Percentiles rank a stretch among this genome's conserved stretches.
These are phyloP conservation scores for Chesias legatella DNA, from an alignment of 2,888 invertebrate species.

Conservation along the genomic window DNA sequence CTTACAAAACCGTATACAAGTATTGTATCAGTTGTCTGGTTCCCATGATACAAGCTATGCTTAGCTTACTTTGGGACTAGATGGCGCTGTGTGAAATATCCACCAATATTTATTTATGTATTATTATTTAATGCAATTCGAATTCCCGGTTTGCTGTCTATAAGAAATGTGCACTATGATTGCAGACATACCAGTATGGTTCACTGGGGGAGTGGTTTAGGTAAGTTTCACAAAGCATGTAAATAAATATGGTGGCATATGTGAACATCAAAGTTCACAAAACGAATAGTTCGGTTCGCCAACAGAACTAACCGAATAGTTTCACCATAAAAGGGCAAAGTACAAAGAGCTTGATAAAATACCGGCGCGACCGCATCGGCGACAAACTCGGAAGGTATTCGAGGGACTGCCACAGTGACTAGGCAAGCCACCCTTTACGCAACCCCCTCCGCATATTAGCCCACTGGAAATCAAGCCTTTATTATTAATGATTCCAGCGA, in stretches of 20 bases:
- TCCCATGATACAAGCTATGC: too few species aligned
- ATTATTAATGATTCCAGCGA: slow-evolving; percentile 75
- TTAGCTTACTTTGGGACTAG: too few species aligned
- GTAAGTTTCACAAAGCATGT: slow-evolving; percentile 16
- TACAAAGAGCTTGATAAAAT: slow-evolving; percentile 79
- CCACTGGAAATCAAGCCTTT: slow-evolving; percentile 76
- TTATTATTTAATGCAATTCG: too few species aligned
- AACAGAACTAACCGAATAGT: slow-evolving; percentile 71
- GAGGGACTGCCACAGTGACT: slow-evolving; percentile 64
- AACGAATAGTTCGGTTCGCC: slow-evolving; percentile 65
- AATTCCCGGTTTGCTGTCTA: too few species aligned
- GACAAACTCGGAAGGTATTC: slow-evolving; percentile 76
- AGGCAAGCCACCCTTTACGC: slow-evolving; percentile 57
- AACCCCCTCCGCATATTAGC: slow-evolving; percentile 74
- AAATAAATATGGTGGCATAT: slow-evolving; percentile 9
- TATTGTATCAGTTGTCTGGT: too few species aligned
- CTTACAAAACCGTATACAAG: too few species aligned
- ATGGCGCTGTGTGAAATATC: too few species aligned
- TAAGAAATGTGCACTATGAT: too few species aligned
- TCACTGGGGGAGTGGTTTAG: too few species aligned
- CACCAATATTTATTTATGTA: too few species aligned
- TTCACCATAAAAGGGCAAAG: slow-evolving; percentile 68
- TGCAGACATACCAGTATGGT: too few species aligned
- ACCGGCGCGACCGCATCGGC: slow-evolving; percentile 71
- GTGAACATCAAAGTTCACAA: slow-evolving; percentile 58